Evolutionary conservation across 2,888 invertebrate species (phyloP).

Genomic region (Megamerina dolium): DNA sequence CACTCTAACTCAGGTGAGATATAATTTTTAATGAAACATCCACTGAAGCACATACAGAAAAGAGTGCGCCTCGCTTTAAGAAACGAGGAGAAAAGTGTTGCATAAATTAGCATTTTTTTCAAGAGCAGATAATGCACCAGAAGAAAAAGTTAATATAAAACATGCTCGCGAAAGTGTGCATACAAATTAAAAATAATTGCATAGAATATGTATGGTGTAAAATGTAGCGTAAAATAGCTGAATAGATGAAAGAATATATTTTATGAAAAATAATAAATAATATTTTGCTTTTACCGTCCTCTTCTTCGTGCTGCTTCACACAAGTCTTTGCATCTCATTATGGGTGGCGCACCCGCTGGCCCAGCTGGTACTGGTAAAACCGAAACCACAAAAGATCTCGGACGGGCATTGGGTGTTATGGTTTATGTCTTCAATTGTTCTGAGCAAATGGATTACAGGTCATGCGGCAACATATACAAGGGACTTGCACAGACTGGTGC

Average conservation of each 20-base stretch:
- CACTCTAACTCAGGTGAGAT: conserved; percentile 73
- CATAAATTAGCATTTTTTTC: too few relatives aligned
- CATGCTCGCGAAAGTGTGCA: not conserved
- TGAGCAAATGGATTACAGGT: conserved; percentile 97
- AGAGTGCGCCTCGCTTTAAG: not conserved
- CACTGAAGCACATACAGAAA: not conserved
- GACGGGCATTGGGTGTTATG: conserved; percentile 93
- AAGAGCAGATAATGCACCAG: too few relatives aligned
- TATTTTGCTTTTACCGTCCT: too few relatives aligned
- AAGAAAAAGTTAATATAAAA: too few relatives aligned
- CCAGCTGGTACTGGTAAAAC: conserved; percentile 96
- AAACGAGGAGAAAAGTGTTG: not conserved
- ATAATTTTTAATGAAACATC: not conserved
- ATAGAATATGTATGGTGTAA: not conserved
- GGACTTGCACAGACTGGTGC: conserved; percentile 90
- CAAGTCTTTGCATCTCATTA: conserved; percentile 78
- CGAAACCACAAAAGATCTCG: conserved; percentile 95
- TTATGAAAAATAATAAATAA: too few relatives aligned
- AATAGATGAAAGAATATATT: too few relatives aligned
- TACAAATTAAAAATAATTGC: conserved; percentile 5
- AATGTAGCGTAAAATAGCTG: too few relatives aligned
- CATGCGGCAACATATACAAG: conserved; percentile 93
- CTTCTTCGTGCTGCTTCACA: conserved; percentile 2
- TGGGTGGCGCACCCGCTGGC: conserved; percentile 95
- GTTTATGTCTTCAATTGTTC: conserved; percentile 97